A percentile compares a stretch with the other conserved stretches of the same genome.
These are phyloP conservation scores for Brachyhypopomus occidentalis DNA, from an alignment of 2,113 vertebrate species.

Conservation along the genomic window DNA sequence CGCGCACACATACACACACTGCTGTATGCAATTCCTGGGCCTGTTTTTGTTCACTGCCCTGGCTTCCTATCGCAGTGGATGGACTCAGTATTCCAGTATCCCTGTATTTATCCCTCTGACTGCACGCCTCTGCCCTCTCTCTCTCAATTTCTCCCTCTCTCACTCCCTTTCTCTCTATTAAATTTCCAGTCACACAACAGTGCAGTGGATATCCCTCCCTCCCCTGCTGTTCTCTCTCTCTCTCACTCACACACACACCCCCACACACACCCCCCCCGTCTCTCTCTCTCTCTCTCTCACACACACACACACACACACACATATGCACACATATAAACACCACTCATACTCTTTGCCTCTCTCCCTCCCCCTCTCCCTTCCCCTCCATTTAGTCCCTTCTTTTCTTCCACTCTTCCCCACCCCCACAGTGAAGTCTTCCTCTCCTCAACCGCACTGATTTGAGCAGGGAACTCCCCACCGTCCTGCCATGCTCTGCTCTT, in stretches of 20 bases:
- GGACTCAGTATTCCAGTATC: slow-evolving; percentile 56
- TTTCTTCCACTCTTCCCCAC: slow-evolving; percentile 35
- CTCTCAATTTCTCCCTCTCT: slow-evolving; percentile 36
- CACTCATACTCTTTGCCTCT: slow-evolving; percentile 46
- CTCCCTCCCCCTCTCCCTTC: slow-evolving; percentile 39
- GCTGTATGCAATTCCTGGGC: slow-evolving; percentile 56
- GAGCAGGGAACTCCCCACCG: no score
- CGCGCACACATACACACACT: no score
- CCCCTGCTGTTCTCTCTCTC: slow-evolving; percentile 32
- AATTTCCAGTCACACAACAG: slow-evolving; percentile 88
- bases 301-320: not conserved
- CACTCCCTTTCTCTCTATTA: slow-evolving; percentile 72
- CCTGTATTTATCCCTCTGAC: slow-evolving; percentile 33
- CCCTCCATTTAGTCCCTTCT: slow-evolving; percentile 18
- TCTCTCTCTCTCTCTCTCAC: slow-evolving; percentile 61
- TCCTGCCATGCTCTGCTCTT: slow-evolving; percentile 27
- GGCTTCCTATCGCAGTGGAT: slow-evolving; percentile 62
- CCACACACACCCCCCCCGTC: not conserved
- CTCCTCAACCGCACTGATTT: slow-evolving; percentile 26
- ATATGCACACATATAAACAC: no score
- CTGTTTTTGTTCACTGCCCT: slow-evolving; percentile 56
- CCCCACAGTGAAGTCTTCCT: slow-evolving; percentile 58
- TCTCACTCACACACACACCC: slow-evolving; percentile 17
- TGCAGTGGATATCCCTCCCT: slow-evolving; percentile 83
- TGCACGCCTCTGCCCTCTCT: slow-evolving; percentile 18